phyloP scores from a whole-genome alignment of 2,888 invertebrate species.

The Meta bourneti region DNA sequence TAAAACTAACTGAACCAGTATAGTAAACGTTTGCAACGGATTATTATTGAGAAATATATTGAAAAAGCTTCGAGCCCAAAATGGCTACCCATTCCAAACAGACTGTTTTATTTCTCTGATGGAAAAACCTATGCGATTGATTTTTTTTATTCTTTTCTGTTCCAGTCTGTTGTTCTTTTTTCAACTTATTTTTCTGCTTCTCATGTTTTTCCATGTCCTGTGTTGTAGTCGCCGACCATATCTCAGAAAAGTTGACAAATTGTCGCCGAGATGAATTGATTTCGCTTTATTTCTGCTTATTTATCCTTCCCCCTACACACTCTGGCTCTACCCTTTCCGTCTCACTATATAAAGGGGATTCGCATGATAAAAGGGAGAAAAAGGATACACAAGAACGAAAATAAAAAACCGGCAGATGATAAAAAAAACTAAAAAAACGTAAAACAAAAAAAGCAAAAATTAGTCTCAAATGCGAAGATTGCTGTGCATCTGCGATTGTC shows the following conservation, averaged over 20 bases:
- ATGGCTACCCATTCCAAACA: constrained; percentile 12
- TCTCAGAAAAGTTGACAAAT: constrained; percentile 75
- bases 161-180: constrained; percentile 1
- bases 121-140: constrained; percentile 34
- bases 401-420: neutral
- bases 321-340: constrained; percentile 13
- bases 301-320: constrained; percentile 4
- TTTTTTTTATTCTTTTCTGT: constrained; percentile 18
- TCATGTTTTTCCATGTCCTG: constrained; percentile 44
- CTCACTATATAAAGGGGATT: constrained; percentile 28
- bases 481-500: constrained; percentile 49
- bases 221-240: constrained; percentile 55
- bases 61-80: constrained; percentile 30
- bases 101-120: constrained; percentile 14
- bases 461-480: constrained; percentile 52
- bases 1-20: too few species aligned
- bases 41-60: neutral
- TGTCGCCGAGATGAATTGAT: constrained; percentile 66
- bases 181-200: neutral
- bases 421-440: neutral
- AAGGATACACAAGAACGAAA: constrained; percentile 11
- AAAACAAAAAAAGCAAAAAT: neutral
- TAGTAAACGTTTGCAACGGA: too few species aligned
- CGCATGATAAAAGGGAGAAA: constrained; percentile 4
- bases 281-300: constrained; percentile 25